These are phyloP conservation scores for Melieria omissa DNA, from an alignment of 2,888 invertebrate species.

Conservation along the genomic window DNA sequence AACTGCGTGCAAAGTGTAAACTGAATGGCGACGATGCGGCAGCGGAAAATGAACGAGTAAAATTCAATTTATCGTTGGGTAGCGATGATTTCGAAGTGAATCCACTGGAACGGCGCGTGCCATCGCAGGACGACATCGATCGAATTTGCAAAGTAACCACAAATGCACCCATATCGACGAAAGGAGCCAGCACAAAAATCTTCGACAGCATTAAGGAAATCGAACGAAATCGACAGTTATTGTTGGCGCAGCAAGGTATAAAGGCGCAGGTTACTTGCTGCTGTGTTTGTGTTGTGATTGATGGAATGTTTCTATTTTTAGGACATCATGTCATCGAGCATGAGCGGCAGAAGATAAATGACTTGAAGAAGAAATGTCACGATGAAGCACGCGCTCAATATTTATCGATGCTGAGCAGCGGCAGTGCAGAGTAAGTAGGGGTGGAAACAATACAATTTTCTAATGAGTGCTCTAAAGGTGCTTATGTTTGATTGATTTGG, in stretches of 20 bases:
- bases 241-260: conserved; percentile 90
- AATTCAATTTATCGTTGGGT: conserved; percentile 64
- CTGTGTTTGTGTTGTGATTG: neutral
- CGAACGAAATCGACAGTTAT: conserved; percentile 85
- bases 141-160: conserved; percentile 89
- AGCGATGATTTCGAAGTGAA: conserved; percentile 66
- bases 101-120: conserved; percentile 68
- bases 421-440: conserved; percentile 50
- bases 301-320: conserved; percentile 57
- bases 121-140: conserved; percentile 88
- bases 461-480: too few relatives aligned
- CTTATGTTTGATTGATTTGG: too few relatives aligned
- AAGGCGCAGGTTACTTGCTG: neutral
- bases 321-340: conserved; percentile 93
- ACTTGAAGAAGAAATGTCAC: conserved; percentile 86
- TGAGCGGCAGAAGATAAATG: conserved; percentile 86
- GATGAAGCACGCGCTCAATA: conserved; percentile 91
- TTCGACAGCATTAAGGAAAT: conserved; percentile 90
- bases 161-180: conserved; percentile 80
- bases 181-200: conserved; percentile 79
- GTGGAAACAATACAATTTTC: too few relatives aligned
- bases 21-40: conserved; percentile 11
- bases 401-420: conserved; percentile 72
- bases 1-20: conserved; percentile 47
- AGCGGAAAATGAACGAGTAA: conserved; percentile 52